Base-by-base conservation (phyloP, 2,113 vertebrate species). In the Polyodon spathula region DNA sequence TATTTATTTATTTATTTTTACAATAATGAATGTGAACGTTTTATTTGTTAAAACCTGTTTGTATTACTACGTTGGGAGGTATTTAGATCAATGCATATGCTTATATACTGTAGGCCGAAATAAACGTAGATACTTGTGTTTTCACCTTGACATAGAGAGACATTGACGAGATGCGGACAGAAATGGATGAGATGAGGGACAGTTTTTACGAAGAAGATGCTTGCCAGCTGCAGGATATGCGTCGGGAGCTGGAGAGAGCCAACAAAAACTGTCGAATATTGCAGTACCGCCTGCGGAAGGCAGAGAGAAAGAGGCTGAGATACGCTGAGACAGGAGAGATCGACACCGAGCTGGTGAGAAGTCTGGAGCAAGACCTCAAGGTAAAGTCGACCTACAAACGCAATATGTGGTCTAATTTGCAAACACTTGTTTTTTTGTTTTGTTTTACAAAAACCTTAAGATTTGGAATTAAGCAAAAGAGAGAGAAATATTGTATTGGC, bases 131-230 rank as follows among this genome's bases (percentile, higher is more conserved):
- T 27, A 27, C 27, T 27, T 3, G 27, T 27, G 27, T 27, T 27
- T 27, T 27, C 27, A 27, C 27, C 27, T 27, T 27, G 27, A 27
- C 27, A 27, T 41, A 97, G 92, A 90, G 73, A 8, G 96, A 99
- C 73, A 95, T 99, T 60, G 92, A 97, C 54, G 96, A 98, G 74
- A 90, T 99, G 86, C 89, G 96, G 63, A 91, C 92, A 1, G 96
- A 99, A 80, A 99, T 99, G 96, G 96, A 98, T 3, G 96, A 99
- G 76, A 97, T 99, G 88, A 85, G 95, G 65, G 96, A 99, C 84
- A 95, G 89, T 52, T 99, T 97, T 81, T 98, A 97, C 52, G 96
- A 99, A 68, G 96, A 99, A 57, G 96, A 99, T 4, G 93, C 95
- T 17, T 97, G 94, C 67, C 96, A 98, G 76, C 85, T 99, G 65